Conservation (phyloP, 2,113 vertebrate genomes). For the Campylorhamphus procurvoides region DNA sequence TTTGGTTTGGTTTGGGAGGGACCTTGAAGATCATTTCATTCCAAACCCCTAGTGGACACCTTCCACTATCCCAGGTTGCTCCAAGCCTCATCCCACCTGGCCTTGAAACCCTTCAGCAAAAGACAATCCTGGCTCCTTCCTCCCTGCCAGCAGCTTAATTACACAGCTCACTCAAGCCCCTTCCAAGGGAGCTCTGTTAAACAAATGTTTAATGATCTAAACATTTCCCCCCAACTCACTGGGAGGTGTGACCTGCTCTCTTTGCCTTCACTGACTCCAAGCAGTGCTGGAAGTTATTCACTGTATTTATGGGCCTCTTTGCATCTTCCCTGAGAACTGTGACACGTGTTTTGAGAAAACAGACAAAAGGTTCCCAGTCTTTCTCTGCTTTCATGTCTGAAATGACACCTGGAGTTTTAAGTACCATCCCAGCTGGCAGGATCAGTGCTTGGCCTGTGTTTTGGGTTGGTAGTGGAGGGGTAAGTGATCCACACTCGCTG, state of each 20-base stretch:
- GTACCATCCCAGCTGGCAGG: not conserved
- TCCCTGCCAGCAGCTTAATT: not conserved
- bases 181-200: not conserved
- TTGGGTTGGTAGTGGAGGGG: not conserved
- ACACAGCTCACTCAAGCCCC: not conserved
- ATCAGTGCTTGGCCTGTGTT: not conserved
- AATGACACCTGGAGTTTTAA: not conserved
- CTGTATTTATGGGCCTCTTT: not conserved
- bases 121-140: not conserved
- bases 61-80: not conserved
- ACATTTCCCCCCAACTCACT: not conserved
- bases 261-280: not conserved
- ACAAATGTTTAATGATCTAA: not conserved
- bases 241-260: not conserved
- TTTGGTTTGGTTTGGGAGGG: not conserved
- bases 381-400: not conserved
- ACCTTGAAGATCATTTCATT: not conserved
- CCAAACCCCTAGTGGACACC: not conserved
- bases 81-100: not conserved
- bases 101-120: not conserved
- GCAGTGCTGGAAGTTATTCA: not conserved
- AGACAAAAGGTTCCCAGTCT: not conserved
- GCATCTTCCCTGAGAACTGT: not conserved
- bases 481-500: fast-evolving
- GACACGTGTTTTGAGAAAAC: not conserved